These are phyloP conservation scores for Metaphire vulgaris DNA, from an alignment of 1,140 invertebrate genomes.

Conservation along the genomic window DNA sequence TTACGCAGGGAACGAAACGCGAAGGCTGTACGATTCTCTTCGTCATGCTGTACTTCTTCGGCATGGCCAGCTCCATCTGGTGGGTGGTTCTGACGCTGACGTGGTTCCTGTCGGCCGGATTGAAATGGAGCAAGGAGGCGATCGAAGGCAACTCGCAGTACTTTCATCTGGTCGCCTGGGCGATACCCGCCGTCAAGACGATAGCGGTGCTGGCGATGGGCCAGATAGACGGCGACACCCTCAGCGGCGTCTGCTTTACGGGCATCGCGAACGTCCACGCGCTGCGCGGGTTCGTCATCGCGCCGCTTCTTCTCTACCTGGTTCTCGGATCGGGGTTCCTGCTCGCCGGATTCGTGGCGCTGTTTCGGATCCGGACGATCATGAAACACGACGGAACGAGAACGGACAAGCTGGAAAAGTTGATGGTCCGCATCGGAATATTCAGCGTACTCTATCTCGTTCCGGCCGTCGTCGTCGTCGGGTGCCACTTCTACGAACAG, in stretches of 20 bases:
- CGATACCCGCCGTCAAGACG: conserved; percentile 77
- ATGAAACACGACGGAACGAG: conserved; percentile 80
- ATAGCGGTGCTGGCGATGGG: conserved; percentile 88
- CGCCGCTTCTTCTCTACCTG: conserved; percentile 87
- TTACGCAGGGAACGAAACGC: conserved; percentile 85
- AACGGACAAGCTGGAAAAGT: conserved; percentile 92
- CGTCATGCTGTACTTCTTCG: conserved; percentile 96
- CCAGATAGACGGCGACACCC: conserved; percentile 91
- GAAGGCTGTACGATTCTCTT: conserved; percentile 90
- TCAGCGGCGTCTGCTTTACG: conserved; percentile 93
- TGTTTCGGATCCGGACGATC: conserved; percentile 89
- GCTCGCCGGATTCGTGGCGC: conserved; percentile 86
- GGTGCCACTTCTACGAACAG: conserved; percentile 87
- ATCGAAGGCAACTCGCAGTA: conserved; percentile 96
- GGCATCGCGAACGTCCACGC: conserved; percentile 85
- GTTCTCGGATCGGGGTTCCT: conserved; percentile 87
- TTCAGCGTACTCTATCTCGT: conserved; percentile 92
- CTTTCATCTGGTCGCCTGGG: conserved; percentile 95
- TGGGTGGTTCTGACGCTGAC: conserved; percentile 95
- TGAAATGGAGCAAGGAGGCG: conserved; percentile 98
- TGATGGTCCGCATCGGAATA: conserved; percentile 97
- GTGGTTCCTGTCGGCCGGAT: conserved; percentile 94
- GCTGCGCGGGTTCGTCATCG: conserved; percentile 77
- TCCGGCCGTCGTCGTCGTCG: conserved; percentile 87
- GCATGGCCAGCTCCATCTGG: conserved; percentile 95